A percentile compares a stretch with the other conserved stretches of the same genome.
Evolutionary conservation across 2,888 invertebrate species (phyloP).

Genomic region (Creontiades dilutus): DNA sequence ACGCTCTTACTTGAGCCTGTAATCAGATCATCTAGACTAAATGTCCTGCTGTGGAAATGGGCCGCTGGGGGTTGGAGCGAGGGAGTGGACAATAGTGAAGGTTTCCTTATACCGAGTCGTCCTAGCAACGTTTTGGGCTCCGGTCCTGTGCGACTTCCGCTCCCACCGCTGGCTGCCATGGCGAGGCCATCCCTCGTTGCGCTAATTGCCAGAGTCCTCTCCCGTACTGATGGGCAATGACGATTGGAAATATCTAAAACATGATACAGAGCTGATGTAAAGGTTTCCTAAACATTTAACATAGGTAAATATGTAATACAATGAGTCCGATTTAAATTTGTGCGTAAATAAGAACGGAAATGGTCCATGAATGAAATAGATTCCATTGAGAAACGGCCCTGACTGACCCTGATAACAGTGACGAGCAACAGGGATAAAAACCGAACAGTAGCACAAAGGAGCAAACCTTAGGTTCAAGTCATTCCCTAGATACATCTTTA

Average conservation of each 20-base stretch:
- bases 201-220: constrained; percentile 79
- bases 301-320: too few relatives aligned
- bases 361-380: too few relatives aligned
- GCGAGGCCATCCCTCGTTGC: constrained; percentile 76
- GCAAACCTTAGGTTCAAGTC: too few relatives aligned
- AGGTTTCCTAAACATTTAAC: too few relatives aligned
- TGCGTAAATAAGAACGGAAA: too few relatives aligned
- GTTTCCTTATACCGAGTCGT: constrained; percentile 92
- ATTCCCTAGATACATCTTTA: too few relatives aligned
- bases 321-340: too few relatives aligned
- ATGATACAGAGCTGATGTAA: not conserved
- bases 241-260: constrained; percentile 70
- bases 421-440: too few relatives aligned
- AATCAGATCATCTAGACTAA: constrained; percentile 93
- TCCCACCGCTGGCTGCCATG: constrained; percentile 78
- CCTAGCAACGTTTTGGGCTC: constrained; percentile 82
- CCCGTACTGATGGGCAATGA: constrained; percentile 82
- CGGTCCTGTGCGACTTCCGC: constrained; percentile 51
- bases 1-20: constrained; percentile 88
- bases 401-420: too few relatives aligned
- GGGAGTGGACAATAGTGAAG: constrained; percentile 90
- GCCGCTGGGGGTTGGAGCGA: constrained; percentile 79
- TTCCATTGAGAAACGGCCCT: too few relatives aligned
- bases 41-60: constrained; percentile 82
- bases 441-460: too few relatives aligned